phyloP scores from a whole-genome alignment of 1,140 invertebrate species.

The Myzus persicae region DNA sequence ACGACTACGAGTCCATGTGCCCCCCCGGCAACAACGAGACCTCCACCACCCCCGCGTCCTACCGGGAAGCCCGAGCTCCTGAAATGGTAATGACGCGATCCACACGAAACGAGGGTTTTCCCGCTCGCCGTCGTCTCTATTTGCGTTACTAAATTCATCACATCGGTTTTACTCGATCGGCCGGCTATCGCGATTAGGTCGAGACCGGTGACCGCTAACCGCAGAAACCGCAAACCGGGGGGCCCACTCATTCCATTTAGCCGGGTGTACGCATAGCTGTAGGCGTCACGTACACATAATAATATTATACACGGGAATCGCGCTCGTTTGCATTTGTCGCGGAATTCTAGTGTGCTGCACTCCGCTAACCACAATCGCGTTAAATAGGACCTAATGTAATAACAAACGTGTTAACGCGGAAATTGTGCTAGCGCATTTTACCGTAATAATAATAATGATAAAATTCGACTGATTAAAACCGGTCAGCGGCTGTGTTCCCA shows the following conservation, averaged over 20 bases:
- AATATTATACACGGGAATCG: not conserved
- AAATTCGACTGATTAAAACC: not conserved
- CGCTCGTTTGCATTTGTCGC: not conserved
- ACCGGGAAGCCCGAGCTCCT: conserved; percentile 12
- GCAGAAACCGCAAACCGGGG: not conserved
- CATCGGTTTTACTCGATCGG: not conserved
- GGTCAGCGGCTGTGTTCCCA: not conserved
- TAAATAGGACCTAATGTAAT: not conserved
- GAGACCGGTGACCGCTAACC: not conserved
- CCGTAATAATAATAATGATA: not conserved
- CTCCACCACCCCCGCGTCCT: not conserved
- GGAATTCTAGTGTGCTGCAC: not conserved
- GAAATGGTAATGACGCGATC: not conserved
- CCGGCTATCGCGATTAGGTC: not conserved
- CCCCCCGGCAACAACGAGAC: not conserved
- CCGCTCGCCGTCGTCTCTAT: not conserved
- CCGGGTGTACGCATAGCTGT: too few species aligned
- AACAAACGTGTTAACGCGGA: not conserved
- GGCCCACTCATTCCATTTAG: not conserved
- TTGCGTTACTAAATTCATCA: too few species aligned
- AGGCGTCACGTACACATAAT: too few species aligned
- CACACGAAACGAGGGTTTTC: not conserved
- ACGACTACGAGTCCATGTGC: conserved; percentile 60
- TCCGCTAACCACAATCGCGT: not conserved
- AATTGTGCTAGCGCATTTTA: not conserved